phyloP scores from a whole-genome alignment of 1,140 invertebrate genomes.

The Rhyzopertha dominica region DNA sequence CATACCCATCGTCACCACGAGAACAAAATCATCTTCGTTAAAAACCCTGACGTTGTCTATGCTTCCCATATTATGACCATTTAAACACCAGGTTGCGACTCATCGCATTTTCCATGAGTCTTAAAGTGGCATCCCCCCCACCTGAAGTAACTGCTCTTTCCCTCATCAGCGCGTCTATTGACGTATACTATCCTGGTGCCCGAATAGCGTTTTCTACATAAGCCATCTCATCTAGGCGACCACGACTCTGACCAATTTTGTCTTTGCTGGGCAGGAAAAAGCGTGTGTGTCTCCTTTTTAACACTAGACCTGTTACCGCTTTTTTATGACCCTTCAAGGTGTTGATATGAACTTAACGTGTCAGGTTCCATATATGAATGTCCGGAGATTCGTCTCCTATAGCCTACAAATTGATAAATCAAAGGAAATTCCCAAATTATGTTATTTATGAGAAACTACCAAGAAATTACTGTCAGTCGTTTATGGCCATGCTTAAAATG shows the following conservation, averaged over 20 bases:
- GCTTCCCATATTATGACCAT: conserved; percentile 70
- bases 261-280: conserved; percentile 80
- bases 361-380: conserved; percentile 82
- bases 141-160: conserved; percentile 87
- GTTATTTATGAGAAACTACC: no score
- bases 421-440: no score
- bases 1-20: conserved; percentile 83
- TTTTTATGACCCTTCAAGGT: conserved; percentile 77
- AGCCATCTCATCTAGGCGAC: conserved; percentile 91
- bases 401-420: conserved; percentile 47
- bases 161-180: conserved; percentile 78
- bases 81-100: conserved; percentile 93
- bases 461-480: conserved; percentile 82
- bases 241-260: conserved; percentile 84
- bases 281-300: conserved; percentile 86
- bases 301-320: conserved; percentile 68
- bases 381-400: conserved; percentile 70
- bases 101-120: conserved; percentile 96
- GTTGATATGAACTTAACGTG: conserved; percentile 70
- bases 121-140: conserved; percentile 76
- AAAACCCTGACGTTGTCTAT: conserved; percentile 85
- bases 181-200: conserved; percentile 86
- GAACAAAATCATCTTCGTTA: conserved; percentile 89
- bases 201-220: conserved; percentile 95
- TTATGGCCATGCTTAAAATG: conserved; percentile 70